Evolutionary conservation across 1,140 invertebrate genomes (phyloP).

Genomic region (Meloidogyne exigua): DNA sequence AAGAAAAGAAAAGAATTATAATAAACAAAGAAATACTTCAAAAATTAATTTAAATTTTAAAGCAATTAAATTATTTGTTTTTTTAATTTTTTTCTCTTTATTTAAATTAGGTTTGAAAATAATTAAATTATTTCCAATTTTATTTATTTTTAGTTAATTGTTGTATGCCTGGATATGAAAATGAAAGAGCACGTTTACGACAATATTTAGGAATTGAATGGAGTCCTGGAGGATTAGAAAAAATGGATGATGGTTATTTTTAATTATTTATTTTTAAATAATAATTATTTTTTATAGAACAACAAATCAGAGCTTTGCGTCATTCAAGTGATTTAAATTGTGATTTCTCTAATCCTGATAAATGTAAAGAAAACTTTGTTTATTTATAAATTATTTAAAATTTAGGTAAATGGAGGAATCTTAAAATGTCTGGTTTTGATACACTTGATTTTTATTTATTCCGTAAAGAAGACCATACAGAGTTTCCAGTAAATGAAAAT

Average conservation of each 20-base stretch:
- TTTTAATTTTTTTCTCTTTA: neutral
- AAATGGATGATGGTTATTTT: slow-evolving; percentile 37
- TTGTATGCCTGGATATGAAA: slow-evolving; percentile 2
- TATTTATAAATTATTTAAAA: slow-evolving; percentile 9
- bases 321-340: slow-evolving; percentile 58
- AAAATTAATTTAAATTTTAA: neutral
- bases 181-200: neutral
- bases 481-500: slow-evolving; percentile 45
- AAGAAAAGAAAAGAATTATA: neutral
- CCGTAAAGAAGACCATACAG: slow-evolving; percentile 53
- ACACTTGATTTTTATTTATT: slow-evolving; percentile 58
- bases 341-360: slow-evolving; percentile 50
- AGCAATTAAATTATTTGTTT: neutral
- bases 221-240: slow-evolving; percentile 36
- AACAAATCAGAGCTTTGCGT: slow-evolving; percentile 40
- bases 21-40: neutral
- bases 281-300: slow-evolving; percentile 20
- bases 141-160: neutral
- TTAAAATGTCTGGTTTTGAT: slow-evolving; percentile 41
- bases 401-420: slow-evolving; percentile 51
- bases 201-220: slow-evolving; percentile 48
- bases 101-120: neutral
- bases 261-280: neutral
- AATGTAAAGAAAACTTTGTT: slow-evolving; percentile 33
- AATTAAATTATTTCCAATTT: no score